Percentiles rank a stretch among this genome's conserved stretches.
phyloP scores from a whole-genome alignment of 2,888 invertebrate genomes.

The Pachycephus smyrnensis region DNA sequence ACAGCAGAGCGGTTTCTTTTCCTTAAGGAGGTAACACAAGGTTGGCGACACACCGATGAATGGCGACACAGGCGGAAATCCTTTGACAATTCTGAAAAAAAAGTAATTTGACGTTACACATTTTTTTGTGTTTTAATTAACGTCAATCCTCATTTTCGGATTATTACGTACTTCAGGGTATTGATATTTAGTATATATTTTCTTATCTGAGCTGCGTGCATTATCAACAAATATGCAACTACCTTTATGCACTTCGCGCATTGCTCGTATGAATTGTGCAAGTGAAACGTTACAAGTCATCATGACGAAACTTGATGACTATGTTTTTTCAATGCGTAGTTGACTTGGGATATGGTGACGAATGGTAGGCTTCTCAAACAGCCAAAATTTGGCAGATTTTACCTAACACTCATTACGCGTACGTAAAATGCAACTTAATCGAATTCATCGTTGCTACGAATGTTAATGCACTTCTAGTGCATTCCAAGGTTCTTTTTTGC shows the following conservation, averaged over 20 bases:
- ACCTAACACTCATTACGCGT: background rate
- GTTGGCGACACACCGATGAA: conserved; percentile 99
- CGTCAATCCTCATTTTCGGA: background rate
- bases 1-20: conserved; percentile 96
- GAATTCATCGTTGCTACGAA: background rate
- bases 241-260: background rate
- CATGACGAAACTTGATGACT: background rate
- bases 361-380: background rate
- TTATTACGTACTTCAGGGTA: background rate
- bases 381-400: background rate
- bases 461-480: background rate
- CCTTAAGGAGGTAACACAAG: conserved; percentile 93
- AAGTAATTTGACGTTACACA: conserved; percentile 20
- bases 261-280: background rate
- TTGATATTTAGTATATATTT: background rate
- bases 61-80: conserved; percentile 96
- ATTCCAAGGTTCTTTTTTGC: background rate
- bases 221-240: background rate
- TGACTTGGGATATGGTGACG: background rate
- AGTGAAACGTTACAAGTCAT: background rate
- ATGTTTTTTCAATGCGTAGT: background rate
- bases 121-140: background rate
- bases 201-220: background rate
- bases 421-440: background rate
- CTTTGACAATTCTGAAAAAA: conserved; percentile 88